Base-by-base conservation (phyloP, 2,113 vertebrate genomes). In the Ploceus nigricollis region DNA sequence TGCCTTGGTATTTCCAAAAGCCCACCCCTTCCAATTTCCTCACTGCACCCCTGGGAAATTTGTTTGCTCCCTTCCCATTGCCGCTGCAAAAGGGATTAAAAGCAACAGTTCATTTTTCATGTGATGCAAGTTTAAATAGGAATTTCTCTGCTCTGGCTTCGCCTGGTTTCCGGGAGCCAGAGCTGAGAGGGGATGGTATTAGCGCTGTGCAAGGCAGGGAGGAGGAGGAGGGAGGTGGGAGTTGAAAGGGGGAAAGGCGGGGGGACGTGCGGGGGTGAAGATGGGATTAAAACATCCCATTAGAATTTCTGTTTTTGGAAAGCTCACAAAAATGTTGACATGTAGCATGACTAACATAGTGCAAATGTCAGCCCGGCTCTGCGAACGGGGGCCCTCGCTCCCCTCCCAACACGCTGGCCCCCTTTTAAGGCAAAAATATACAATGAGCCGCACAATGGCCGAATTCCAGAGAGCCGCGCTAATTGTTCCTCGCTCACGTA, bases 351-450 rank as follows among this genome's bases (percentile, higher is more conserved):
- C 93, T 97, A 96, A 97, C 95, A 92, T 90, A 96, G 92, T 96
- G 88, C 95, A 97, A 97, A 97, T 97, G 95, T 95, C 94, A 95
- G 94, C 73, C 92, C 6, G 2, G 91, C 92, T 92, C 94, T 89
- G 95, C 58, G 88, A 96, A 87, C 30, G 8, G 95, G 94, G 97
- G 95, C 94, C 95, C 92, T 94, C 54, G 2, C 92, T 92, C 96
- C 86, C 77, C 84, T 96, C 84, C 96, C 94, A 85, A 85, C 94
- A 82, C 31, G 6, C 77, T 94, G 94, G 96, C 92, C 95, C 96
- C 96, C 96, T 97, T 97, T 96, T 96, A 97, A 97, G 96, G 96
- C 95, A 96, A 96, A 96, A 97, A 96, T 84, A 96, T 97, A 97
- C 95, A 96, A 97, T 97, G 90, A 94, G 90, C 57, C 0, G 14